Evolutionary conservation across 2,888 invertebrate genomes (phyloP).

Genomic region (Meliscaeva auricollis): DNA sequence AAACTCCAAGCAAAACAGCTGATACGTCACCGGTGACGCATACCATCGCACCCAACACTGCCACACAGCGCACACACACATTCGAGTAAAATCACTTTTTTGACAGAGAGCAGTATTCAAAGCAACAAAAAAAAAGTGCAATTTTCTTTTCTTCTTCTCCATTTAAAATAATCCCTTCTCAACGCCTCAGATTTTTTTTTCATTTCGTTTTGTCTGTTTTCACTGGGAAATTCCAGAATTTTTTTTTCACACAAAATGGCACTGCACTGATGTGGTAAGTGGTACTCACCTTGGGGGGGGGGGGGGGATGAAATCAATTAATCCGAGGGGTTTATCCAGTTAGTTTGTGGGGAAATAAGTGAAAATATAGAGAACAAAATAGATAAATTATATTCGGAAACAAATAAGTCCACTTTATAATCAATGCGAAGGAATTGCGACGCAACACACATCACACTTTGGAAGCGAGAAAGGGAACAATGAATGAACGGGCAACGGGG

Average conservation of each 20-base stretch:
- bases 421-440: constrained; percentile 75
- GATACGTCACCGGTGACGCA: constrained; percentile 79
- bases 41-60: constrained; percentile 74
- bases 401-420: constrained; percentile 74
- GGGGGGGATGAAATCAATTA: constrained; percentile 47
- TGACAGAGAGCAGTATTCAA: constrained; percentile 61
- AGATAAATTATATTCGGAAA: constrained; percentile 68
- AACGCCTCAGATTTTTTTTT: constrained; percentile 47
- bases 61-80: constrained; percentile 49
- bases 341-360: constrained; percentile 44
- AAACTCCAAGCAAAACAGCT: constrained; percentile 72
- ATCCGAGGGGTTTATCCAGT: constrained; percentile 55
- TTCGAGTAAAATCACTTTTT: constrained; percentile 52
- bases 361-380: constrained; percentile 69
- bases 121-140: constrained; percentile 61
- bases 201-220: constrained; percentile 46
- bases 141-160: constrained; percentile 68
- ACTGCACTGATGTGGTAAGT: constrained; percentile 25
- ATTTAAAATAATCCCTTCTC: constrained; percentile 58
- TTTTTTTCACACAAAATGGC: constrained; percentile 52
- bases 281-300: constrained; percentile 60
- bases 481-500: constrained; percentile 50
- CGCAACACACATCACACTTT: constrained; percentile 75
- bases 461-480: constrained; percentile 75
- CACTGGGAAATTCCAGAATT: constrained; percentile 55